phyloP scores from a whole-genome alignment of 2,797 vertebrate species.

The Botia almorhae region DNA sequence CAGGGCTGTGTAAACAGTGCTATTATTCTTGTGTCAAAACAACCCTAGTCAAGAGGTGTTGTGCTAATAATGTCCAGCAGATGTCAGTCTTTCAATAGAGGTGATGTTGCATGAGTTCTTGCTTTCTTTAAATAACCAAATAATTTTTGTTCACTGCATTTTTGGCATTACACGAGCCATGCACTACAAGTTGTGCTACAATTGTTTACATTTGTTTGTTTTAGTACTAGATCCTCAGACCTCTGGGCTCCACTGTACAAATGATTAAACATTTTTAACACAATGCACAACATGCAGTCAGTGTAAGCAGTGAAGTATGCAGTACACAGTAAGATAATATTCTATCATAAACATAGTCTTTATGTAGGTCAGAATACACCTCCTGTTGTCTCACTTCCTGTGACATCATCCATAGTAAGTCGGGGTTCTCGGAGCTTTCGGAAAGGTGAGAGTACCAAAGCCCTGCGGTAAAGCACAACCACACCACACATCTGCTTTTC shows the following conservation, averaged over 20 bases:
- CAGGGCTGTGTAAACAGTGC: not conserved
- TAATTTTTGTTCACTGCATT: too few relatives aligned
- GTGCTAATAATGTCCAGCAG: slow-evolving; percentile 62
- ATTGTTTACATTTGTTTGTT: too few relatives aligned
- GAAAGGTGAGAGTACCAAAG: slow-evolving; percentile 81
- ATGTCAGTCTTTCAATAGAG: slow-evolving; percentile 66
- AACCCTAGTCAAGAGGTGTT: not conserved
- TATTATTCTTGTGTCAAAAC: not conserved
- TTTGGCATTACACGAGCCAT: too few relatives aligned
- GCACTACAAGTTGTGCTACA: too few relatives aligned
- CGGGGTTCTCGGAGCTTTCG: slow-evolving; percentile 91
- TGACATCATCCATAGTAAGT: slow-evolving; percentile 64
- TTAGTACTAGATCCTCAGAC: too few relatives aligned
- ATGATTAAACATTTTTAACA: too few relatives aligned
- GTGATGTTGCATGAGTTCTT: not conserved
- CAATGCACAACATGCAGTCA: too few relatives aligned
- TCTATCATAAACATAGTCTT: too few relatives aligned
- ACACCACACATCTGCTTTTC: not conserved
- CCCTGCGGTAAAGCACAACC: not conserved
- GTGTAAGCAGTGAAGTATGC: too few relatives aligned
- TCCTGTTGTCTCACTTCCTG: slow-evolving; percentile 14
- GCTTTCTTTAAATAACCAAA: not conserved
- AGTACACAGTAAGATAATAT: too few relatives aligned
- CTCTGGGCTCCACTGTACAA: too few relatives aligned
- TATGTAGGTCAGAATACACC: not conserved